Evolutionary conservation across 2,113 vertebrate species (phyloP).

Genomic region (Scopus umbretta): DNA sequence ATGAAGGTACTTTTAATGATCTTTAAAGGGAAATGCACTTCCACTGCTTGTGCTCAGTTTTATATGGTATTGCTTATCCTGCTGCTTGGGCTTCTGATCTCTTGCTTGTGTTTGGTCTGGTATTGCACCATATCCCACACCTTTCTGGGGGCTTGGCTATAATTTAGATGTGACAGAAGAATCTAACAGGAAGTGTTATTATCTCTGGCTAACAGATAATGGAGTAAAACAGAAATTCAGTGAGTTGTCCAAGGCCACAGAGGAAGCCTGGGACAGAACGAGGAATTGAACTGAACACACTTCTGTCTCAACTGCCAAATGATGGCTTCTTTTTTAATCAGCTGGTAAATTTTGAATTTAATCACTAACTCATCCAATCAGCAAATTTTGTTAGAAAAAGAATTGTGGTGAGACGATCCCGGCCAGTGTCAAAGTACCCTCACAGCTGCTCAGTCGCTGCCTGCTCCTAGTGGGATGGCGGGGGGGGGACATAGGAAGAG

Average conservation of each 20-base stretch:
- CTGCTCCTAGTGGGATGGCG: background rate
- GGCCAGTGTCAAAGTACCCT: fast-evolving
- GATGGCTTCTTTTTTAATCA: background rate
- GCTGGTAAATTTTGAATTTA: background rate
- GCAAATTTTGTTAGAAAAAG: background rate
- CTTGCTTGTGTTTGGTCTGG: background rate
- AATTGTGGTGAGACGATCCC: background rate
- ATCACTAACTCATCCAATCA: background rate
- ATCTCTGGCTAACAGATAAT: background rate
- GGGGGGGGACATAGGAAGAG: background rate
- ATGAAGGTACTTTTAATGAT: background rate
- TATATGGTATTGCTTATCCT: background rate
- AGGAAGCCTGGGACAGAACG: background rate
- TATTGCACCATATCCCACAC: background rate
- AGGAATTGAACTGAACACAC: background rate
- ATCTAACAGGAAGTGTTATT: background rate
- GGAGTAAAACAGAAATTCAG: background rate
- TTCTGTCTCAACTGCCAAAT: background rate
- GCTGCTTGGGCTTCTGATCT: background rate
- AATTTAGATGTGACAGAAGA: background rate
- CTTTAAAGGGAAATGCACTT: background rate
- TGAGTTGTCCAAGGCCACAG: background rate
- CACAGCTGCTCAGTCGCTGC: background rate
- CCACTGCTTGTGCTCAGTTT: background rate
- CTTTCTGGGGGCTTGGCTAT: background rate